A percentile compares a stretch with the other conserved stretches of the same genome.
Evolutionary conservation across 2,888 invertebrate species (phyloP).

Genomic region (Xanthia togata): DNA sequence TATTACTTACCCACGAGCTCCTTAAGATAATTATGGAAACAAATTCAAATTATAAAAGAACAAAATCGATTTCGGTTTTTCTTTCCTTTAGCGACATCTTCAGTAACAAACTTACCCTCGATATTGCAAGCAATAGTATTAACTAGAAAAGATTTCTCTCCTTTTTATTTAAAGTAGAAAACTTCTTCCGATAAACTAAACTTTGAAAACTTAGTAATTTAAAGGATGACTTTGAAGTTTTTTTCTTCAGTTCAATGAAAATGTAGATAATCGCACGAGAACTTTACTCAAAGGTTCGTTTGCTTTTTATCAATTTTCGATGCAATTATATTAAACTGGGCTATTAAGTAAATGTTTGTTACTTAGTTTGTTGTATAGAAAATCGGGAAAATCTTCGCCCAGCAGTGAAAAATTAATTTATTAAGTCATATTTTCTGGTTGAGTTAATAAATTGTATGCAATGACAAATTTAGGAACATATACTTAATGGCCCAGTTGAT

Average conservation of each 20-base stretch:
- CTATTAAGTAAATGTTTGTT: not conserved
- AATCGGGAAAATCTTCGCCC: no score
- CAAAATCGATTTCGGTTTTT: not conserved
- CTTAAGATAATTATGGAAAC: no score
- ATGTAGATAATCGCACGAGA: slow-evolving; percentile 38
- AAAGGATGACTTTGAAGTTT: slow-evolving; percentile 53
- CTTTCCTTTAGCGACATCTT: not conserved
- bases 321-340: not conserved
- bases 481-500: no score
- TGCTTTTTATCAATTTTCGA: slow-evolving; percentile 20
- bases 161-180: slow-evolving; percentile 48
- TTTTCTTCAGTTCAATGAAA: slow-evolving; percentile 44
- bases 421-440: no score
- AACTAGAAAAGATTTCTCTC: slow-evolving; percentile 45
- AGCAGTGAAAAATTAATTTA: no score
- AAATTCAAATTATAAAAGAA: not conserved
- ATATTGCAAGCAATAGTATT: slow-evolving; percentile 49
- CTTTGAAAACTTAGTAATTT: slow-evolving; percentile 58
- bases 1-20: no score
- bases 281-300: slow-evolving; percentile 44
- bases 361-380: no score
- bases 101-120: slow-evolving; percentile 35
- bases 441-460: no score
- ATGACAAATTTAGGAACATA: no score
- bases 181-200: slow-evolving; percentile 59